phyloP scores from a whole-genome alignment of 2,888 invertebrate genomes.

The Pristionchus exspectatus region DNA sequence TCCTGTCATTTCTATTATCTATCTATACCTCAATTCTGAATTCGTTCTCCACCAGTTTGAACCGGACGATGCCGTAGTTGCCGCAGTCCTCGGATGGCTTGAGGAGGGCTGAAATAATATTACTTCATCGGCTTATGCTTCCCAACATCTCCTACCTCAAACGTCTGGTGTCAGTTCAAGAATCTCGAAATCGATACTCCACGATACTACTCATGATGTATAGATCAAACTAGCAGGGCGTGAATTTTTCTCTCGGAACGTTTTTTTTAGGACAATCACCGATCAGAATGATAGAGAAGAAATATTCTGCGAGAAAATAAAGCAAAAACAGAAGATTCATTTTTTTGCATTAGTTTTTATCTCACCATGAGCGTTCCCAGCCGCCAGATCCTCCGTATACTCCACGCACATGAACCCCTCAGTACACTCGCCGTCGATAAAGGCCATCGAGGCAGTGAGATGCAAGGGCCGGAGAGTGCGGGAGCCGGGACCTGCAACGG shows the following conservation, averaged over 20 bases:
- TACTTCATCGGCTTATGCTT: background rate
- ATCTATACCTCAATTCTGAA: constrained; percentile 44
- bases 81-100: constrained; percentile 32
- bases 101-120: background rate
- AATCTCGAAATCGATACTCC: too few relatives aligned
- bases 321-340: too few relatives aligned
- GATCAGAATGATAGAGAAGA: too few relatives aligned
- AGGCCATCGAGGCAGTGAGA: constrained; percentile 62
- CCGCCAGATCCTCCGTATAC: constrained; percentile 46
- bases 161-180: too few relatives aligned
- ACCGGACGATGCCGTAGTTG: constrained; percentile 54
- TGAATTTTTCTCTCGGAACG: too few relatives aligned
- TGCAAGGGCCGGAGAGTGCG: constrained; percentile 58
- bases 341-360: too few relatives aligned
- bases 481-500: constrained; percentile 33
- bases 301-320: too few relatives aligned
- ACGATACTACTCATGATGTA: too few relatives aligned
- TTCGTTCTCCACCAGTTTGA: constrained; percentile 1
- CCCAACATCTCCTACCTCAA: too few relatives aligned
- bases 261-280: too few relatives aligned
- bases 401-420: constrained; percentile 60
- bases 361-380: constrained; percentile 30
- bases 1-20: too few relatives aligned
- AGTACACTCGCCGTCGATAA: constrained; percentile 59
- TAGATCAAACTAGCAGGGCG: too few relatives aligned